Evolutionary conservation across 2,113 vertebrate species (phyloP).

Genomic region (Solea senegalensis): DNA sequence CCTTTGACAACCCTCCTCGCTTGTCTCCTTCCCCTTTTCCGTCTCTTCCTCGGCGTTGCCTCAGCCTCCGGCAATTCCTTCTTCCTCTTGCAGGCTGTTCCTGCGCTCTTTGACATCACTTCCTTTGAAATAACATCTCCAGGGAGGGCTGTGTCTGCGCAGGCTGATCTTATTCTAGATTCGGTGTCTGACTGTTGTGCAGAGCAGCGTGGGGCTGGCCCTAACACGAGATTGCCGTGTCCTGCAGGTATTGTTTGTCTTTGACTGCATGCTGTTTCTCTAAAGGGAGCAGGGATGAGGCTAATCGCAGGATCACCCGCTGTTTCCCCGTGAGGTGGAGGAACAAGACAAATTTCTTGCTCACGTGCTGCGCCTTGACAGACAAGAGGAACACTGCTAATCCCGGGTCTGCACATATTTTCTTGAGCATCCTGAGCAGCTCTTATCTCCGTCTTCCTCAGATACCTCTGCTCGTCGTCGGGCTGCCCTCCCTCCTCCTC

Average conservation of each 20-base stretch:
- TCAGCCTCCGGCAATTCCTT: neutral
- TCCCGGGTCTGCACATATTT: slow-evolving; percentile 44
- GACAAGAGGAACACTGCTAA: slow-evolving; percentile 44
- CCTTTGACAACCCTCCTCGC: neutral
- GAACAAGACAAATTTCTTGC: slow-evolving; percentile 40
- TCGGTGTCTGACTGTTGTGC: slow-evolving; percentile 31
- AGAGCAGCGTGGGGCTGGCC: slow-evolving; percentile 28
- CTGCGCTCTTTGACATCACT: neutral
- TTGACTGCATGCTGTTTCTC: slow-evolving; percentile 41
- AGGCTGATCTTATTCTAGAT: slow-evolving; percentile 1
- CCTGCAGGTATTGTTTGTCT: slow-evolving; percentile 64
- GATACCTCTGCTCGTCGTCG: slow-evolving; percentile 42
- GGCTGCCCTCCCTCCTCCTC: slow-evolving; percentile 8
- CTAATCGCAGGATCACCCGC: slow-evolving; percentile 61
- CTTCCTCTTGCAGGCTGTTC: slow-evolving; percentile 41
- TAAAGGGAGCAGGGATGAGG: slow-evolving; percentile 46
- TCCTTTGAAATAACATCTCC: slow-evolving; percentile 13
- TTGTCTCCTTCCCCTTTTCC: slow-evolving; percentile 49
- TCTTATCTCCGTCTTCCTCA: slow-evolving; percentile 37
- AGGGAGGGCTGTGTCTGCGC: neutral
- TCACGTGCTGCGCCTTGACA: slow-evolving; percentile 20
- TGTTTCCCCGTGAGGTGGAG: slow-evolving; percentile 36
- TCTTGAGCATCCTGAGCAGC: slow-evolving; percentile 27
- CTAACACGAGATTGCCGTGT: slow-evolving; percentile 15
- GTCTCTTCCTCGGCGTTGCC: slow-evolving; percentile 39